Conservation (phyloP, 2,113 vertebrate genomes). For the Phocoena phocoena region DNA sequence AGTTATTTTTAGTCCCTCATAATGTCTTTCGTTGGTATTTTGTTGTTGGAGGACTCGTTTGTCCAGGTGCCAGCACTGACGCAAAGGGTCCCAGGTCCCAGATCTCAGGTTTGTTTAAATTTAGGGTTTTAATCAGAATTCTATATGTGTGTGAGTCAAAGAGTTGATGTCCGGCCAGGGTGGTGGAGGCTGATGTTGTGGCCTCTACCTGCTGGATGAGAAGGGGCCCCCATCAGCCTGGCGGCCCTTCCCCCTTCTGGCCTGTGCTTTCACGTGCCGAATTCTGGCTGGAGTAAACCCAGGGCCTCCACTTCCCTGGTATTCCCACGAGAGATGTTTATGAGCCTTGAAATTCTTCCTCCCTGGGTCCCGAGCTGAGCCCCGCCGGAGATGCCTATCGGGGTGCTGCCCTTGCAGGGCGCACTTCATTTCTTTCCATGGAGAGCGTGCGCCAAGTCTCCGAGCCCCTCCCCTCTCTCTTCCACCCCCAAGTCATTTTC, state of each 20-base stretch:
- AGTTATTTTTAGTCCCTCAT: neutral
- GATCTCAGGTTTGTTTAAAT: neutral
- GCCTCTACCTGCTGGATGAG: neutral
- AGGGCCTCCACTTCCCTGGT: slow-evolving; percentile 29
- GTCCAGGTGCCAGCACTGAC: neutral
- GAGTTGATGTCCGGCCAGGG: neutral
- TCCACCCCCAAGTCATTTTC: slow-evolving; percentile 37
- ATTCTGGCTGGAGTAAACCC: neutral
- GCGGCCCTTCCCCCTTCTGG: neutral
- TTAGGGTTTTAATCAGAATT: neutral
- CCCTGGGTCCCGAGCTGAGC: neutral
- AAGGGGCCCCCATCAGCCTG: neutral
- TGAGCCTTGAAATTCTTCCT: slow-evolving; percentile 63
- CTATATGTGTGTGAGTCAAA: neutral
- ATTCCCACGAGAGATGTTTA: slow-evolving; percentile 14
- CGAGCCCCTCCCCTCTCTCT: neutral
- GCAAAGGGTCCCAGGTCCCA: neutral
- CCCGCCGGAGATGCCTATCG: slow-evolving; percentile 33
- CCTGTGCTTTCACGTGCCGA: neutral
- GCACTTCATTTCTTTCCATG: neutral
- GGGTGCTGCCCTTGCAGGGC: neutral
- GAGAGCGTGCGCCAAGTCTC: neutral
- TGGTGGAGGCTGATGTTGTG: neutral
- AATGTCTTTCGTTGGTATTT: neutral
- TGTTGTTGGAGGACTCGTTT: neutral